phyloP scores from a whole-genome alignment of 2,113 vertebrate genomes.

The Elanoides forficatus region DNA sequence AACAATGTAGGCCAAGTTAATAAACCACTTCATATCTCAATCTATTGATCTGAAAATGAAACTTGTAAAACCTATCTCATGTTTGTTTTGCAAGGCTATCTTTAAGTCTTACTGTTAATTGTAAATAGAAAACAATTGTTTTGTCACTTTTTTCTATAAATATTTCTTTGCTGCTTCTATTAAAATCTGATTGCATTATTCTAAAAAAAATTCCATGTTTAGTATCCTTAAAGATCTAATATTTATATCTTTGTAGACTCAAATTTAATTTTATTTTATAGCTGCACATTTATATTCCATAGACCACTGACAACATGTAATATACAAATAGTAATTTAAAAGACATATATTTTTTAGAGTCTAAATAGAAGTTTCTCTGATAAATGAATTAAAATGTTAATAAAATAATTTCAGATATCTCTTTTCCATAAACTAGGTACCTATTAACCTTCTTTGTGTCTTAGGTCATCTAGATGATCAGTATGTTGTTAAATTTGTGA shows the following conservation, averaged over 20 bases:
- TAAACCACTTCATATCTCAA: background rate
- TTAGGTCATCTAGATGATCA: conserved; percentile 81
- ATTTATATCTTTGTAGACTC: background rate
- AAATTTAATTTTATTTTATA: background rate
- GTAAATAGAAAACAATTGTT: background rate
- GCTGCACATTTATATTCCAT: background rate
- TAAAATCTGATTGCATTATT: background rate
- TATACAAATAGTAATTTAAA: background rate
- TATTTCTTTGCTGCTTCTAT: background rate
- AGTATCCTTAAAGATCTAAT: background rate
- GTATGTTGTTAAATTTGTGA: conserved; percentile 77
- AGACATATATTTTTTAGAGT: background rate
- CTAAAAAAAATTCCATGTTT: background rate
- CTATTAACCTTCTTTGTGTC: background rate
- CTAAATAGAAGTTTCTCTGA: background rate
- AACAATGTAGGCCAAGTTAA: background rate
- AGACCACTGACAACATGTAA: background rate
- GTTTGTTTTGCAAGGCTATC: background rate
- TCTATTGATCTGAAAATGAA: background rate
- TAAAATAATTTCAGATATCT: background rate
- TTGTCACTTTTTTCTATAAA: background rate
- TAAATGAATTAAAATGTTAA: background rate
- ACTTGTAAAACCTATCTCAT: background rate
- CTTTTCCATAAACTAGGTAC: background rate
- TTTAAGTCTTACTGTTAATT: background rate